Base-by-base conservation (phyloP, 2,797 vertebrate species). In the Linurgus olivaceus region DNA sequence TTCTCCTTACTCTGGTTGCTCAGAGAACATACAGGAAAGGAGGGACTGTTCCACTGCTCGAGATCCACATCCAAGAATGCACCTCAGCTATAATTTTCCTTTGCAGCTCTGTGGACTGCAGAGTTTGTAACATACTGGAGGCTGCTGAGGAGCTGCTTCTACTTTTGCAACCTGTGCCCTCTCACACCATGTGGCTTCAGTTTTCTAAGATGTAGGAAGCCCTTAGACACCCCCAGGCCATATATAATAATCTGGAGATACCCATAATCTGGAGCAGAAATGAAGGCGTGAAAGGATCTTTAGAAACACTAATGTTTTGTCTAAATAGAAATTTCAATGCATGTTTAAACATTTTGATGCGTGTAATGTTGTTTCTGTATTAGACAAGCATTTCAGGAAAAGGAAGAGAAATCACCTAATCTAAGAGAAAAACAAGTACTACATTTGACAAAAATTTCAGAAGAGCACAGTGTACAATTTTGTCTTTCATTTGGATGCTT, bases 11-110 rank as follows among this genome's bases (percentile, higher is more conserved):
- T 28, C 29, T 40, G 38, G 4, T 31, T 52, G 12, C 15, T 58
- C 23, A 14, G 33, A n/a, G 15, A 61, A 3, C 11, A 13, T 2
- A 19, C 5, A 48, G 47, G 37, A n/a, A 38, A 70, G n/a, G 8
- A 70, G 18, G 9, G 10, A 25, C 9, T 18, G 12, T 24, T 61
- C 37, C 28, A 38, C 37, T 7, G 3, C 68, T 62, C 1, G 3
- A 11, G 24, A 31, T 20, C 17, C 17, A 17, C 16, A 20, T 6
- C 28, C 58, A 45, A 0, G 0, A 23, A 58, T 3, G 4, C 7
- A 23, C 24, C 24, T 8, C 33, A 38, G 42, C 37, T 47, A 2
- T 24, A 18, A 40, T 23, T 26, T 24, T 52, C 35, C 24, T 66
- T 29, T 57, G 37, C 4, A 91, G 38, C 28, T 70, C 20, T 55